Conservation (phyloP, 1,140 invertebrate species). For the Cephus cinctus region DNA sequence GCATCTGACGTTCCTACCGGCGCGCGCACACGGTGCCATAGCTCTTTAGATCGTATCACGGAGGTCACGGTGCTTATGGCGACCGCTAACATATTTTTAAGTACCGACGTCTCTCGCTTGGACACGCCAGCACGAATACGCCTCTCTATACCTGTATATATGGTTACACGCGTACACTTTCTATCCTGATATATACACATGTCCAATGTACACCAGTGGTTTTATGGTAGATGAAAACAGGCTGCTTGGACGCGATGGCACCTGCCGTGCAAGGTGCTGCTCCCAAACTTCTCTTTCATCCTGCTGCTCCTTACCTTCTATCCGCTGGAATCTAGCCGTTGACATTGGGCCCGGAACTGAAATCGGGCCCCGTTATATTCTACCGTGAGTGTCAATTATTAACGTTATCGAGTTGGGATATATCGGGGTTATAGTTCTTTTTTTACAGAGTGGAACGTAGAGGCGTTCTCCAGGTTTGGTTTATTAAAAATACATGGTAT, state of each 20-base stretch:
- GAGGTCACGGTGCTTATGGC: constrained; percentile 55
- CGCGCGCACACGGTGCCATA: constrained; percentile 16
- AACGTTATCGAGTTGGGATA: not conserved
- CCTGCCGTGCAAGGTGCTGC: constrained; percentile 46
- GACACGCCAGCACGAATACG: constrained; percentile 16
- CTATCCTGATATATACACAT: not conserved
- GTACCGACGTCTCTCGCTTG: constrained; percentile 36
- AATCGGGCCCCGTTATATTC: too few relatives aligned
- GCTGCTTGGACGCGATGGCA: constrained; percentile 27
- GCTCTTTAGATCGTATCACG: constrained; percentile 51
- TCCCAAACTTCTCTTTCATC: constrained; percentile 31
- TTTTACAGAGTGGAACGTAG: too few relatives aligned
- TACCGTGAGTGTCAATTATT: too few relatives aligned
- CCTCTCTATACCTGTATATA: not conserved
- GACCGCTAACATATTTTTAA: constrained; percentile 54
- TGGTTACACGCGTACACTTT: not conserved
- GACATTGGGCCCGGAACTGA: not conserved
- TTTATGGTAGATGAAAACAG: constrained; percentile 21
- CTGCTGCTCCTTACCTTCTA: not conserved
- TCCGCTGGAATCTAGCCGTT: not conserved
- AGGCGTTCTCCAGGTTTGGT: too few relatives aligned
- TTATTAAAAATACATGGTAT: too few relatives aligned
- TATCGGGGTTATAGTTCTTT: not conserved
- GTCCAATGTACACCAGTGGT: constrained; percentile 12
- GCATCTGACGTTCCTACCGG: not conserved